These are phyloP conservation scores for Dendrolimus pini DNA, from an alignment of 2,888 invertebrate species.

Conservation along the genomic window DNA sequence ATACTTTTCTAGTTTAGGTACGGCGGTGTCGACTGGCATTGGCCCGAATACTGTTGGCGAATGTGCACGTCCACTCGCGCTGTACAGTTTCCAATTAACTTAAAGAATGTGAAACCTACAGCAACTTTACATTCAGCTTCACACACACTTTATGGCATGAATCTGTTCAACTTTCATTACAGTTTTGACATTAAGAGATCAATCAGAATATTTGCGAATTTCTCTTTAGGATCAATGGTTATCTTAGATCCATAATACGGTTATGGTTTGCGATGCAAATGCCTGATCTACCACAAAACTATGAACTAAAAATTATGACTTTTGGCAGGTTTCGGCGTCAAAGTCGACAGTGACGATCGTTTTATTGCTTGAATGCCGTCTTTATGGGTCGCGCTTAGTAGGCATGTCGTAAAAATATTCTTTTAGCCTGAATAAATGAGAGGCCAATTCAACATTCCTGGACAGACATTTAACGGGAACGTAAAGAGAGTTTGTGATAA, in stretches of 20 bases:
- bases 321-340: slow-evolving; percentile 22
- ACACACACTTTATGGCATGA: too few relatives aligned
- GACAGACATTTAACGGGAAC: slow-evolving; percentile 30
- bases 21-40: slow-evolving; percentile 64
- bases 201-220: background rate
- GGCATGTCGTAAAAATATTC: slow-evolving; percentile 58
- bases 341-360: slow-evolving; percentile 44
- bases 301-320: too few relatives aligned
- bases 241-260: too few relatives aligned
- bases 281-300: slow-evolving; percentile 8
- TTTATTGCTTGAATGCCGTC: slow-evolving; percentile 43
- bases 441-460: slow-evolving; percentile 42
- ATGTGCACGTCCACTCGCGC: slow-evolving; percentile 58
- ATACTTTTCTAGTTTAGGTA: slow-evolving; percentile 76
- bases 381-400: slow-evolving; percentile 41
- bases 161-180: too few relatives aligned
- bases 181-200: background rate
- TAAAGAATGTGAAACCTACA: too few relatives aligned
- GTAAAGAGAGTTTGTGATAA: slow-evolving; percentile 15
- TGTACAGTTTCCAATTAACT: slow-evolving; percentile 11
- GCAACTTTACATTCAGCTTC: too few relatives aligned
- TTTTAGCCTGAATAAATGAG: slow-evolving; percentile 30
- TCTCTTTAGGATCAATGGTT: too few relatives aligned
- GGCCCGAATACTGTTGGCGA: slow-evolving; percentile 71
- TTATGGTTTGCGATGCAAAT: background rate